Percentiles rank a stretch among this genome's conserved stretches.
phyloP scores from a whole-genome alignment of 2,113 vertebrate genomes.

The Serilophus lunatus region DNA sequence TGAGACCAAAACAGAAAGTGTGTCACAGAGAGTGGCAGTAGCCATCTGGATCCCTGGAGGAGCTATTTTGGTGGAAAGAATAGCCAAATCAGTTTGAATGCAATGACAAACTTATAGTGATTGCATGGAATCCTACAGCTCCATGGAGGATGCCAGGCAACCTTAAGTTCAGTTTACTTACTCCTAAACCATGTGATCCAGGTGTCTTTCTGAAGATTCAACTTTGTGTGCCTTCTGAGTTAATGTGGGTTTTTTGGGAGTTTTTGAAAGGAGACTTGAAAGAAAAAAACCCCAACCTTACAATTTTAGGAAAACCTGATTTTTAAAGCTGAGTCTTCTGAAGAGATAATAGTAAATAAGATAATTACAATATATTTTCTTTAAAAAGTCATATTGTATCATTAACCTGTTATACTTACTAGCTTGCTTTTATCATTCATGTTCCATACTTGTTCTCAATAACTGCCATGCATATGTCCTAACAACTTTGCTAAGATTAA shows the following conservation, averaged over 20 bases:
- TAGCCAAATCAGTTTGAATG: background rate
- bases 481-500: background rate
- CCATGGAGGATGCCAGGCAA: background rate
- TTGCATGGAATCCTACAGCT: background rate
- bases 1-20: conserved; percentile 45
- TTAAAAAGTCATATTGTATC: background rate
- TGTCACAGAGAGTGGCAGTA: background rate
- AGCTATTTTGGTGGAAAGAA: conserved; percentile 3
- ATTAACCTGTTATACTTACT: background rate
- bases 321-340: background rate
- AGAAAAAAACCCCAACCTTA: background rate
- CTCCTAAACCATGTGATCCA: background rate
- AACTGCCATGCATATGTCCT: background rate
- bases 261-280: background rate
- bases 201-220: background rate
- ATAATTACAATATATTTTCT: background rate
- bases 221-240: background rate
- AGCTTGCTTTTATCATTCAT: background rate
- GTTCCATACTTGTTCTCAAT: background rate
- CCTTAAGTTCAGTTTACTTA: background rate
- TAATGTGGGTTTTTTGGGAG: background rate
- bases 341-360: background rate
- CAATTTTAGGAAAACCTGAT: background rate
- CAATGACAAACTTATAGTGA: background rate
- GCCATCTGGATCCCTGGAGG: background rate